Conservation (phyloP, 2,113 vertebrate genomes). For the Apodemus speciosus region DNA sequence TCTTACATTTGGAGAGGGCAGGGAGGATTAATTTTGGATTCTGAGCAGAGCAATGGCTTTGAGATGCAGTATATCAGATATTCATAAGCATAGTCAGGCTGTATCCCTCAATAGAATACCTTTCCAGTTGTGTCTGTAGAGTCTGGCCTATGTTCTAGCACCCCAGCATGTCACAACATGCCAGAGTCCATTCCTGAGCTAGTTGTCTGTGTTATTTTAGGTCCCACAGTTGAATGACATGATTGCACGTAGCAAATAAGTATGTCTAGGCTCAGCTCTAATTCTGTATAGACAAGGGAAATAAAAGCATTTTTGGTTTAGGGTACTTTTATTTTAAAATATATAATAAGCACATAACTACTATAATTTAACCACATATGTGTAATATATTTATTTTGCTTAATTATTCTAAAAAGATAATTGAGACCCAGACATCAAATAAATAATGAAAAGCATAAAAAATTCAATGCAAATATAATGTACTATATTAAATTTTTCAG, state of each 20-base stretch:
- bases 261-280: background rate
- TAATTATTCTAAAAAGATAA: background rate
- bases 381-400: background rate
- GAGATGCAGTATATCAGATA: background rate
- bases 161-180: fast-evolving
- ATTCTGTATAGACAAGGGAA: background rate
- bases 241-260: background rate
- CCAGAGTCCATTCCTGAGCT: background rate
- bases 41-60: background rate
- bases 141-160: background rate
- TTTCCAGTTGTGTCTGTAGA: background rate
- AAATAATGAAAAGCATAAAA: background rate
- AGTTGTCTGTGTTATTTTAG: background rate
- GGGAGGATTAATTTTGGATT: background rate
- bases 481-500: background rate
- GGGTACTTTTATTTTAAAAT: background rate
- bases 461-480: background rate
- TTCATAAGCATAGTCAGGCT: background rate
- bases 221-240: background rate
- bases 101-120: background rate
- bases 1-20: background rate
- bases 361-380: background rate
- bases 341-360: background rate
- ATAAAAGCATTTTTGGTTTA: background rate
- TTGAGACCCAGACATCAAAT: background rate